These are phyloP conservation scores for Battus philenor DNA, from an alignment of 1,140 invertebrate species.

Conservation along the genomic window DNA sequence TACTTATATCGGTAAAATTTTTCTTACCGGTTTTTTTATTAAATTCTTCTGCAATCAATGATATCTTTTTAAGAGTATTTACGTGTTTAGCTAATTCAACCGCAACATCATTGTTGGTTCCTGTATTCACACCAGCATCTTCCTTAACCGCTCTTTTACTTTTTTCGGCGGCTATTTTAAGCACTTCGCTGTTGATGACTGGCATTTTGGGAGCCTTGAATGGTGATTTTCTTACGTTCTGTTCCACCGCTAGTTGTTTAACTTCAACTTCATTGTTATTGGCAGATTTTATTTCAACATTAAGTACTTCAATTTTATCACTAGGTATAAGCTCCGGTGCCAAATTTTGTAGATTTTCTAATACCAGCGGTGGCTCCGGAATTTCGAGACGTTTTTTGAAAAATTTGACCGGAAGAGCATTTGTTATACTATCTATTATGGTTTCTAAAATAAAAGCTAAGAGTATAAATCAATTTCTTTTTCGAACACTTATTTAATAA, in stretches of 20 bases:
- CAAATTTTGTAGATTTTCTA: constrained; percentile 48
- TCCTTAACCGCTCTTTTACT: constrained; percentile 27
- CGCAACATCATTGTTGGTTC: constrained; percentile 44
- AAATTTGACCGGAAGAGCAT: constrained; percentile 49
- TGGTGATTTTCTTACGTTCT: constrained; percentile 14
- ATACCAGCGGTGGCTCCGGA: constrained; percentile 47
- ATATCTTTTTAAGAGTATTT: constrained; percentile 53
- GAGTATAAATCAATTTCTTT: constrained; percentile 10
- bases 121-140: constrained; percentile 51
- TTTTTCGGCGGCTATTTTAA: constrained; percentile 36
- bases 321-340: constrained; percentile 53
- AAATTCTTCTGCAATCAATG: constrained; percentile 63
- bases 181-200: constrained; percentile 43
- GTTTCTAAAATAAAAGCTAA: constrained; percentile 35
- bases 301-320: constrained; percentile 35
- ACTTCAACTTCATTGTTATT: constrained; percentile 15
- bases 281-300: constrained; percentile 12
- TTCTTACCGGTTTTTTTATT: constrained; percentile 65
- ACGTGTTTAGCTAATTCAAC: constrained; percentile 54
- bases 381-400: constrained; percentile 36
- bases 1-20: too few species aligned
- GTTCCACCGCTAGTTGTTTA: constrained; percentile 16
- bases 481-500: not conserved
- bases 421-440: constrained; percentile 53
- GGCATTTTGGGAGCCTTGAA: constrained; percentile 64